Evolutionary conservation across 2,888 invertebrate genomes (phyloP).

Genomic region (Lycaena phlaeas): DNA sequence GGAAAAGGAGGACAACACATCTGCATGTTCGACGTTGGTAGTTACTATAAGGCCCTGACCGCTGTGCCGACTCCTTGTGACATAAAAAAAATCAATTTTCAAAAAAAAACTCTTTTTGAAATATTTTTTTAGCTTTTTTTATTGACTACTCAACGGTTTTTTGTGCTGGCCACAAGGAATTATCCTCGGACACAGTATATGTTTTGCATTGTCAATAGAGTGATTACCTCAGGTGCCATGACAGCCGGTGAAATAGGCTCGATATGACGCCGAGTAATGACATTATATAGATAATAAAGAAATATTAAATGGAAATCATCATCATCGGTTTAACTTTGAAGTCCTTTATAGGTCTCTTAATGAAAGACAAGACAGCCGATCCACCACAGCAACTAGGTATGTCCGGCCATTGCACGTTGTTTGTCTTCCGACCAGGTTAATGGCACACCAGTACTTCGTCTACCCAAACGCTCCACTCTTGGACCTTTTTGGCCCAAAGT

Average conservation of each 20-base stretch:
- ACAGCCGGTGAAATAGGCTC: conserved; percentile 11
- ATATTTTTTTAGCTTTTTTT: background rate
- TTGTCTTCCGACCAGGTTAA: too few species aligned
- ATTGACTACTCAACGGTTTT: conserved; percentile 23
- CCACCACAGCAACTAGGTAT: too few species aligned
- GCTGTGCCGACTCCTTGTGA: too few species aligned
- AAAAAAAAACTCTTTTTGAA: background rate
- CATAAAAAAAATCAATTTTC: too few species aligned
- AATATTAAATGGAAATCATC: background rate
- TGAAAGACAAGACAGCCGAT: too few species aligned
- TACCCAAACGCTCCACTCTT: too few species aligned
- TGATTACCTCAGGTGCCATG: conserved; percentile 44
- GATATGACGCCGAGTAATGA: background rate
- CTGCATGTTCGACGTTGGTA: too few species aligned
- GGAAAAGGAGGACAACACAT: too few species aligned
- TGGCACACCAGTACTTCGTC: too few species aligned
- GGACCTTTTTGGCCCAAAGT: too few species aligned
- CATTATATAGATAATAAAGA: conserved; percentile 7
- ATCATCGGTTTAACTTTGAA: background rate
- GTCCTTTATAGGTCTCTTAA: background rate
- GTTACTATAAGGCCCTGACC: too few species aligned
- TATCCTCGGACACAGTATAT: conserved; percentile 39
- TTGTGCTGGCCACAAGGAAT: conserved; percentile 28
- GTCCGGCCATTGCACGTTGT: too few species aligned
- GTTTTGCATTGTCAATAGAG: conserved; percentile 53